Percentiles rank a stretch among this genome's conserved stretches.
Evolutionary conservation across 2,113 vertebrate genomes (phyloP).

Genomic region (Syngnathus typhle): DNA sequence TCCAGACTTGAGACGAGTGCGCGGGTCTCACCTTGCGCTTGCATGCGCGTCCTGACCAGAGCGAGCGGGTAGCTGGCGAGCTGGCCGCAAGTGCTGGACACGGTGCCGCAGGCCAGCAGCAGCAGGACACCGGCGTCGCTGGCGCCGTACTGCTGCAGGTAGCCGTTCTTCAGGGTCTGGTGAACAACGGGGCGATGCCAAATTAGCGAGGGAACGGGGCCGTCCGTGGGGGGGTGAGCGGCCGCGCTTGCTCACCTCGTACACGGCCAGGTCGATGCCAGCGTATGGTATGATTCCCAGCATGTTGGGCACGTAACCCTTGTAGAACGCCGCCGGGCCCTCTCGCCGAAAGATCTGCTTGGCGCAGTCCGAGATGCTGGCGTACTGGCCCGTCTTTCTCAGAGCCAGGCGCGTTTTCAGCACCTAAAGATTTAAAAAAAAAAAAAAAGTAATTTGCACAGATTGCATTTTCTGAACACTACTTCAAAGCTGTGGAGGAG

Average conservation of each 20-base stretch:
- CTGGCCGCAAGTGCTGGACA: slow-evolving; percentile 93
- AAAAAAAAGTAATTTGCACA: too few relatives aligned
- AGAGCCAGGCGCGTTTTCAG: slow-evolving; percentile 90
- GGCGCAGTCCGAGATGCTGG: slow-evolving; percentile 84
- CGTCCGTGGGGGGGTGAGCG: neutral
- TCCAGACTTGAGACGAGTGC: neutral
- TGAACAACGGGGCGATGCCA: neutral
- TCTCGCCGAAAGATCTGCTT: slow-evolving; percentile 82
- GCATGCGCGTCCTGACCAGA: slow-evolving; percentile 92
- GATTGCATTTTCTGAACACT: too few relatives aligned
- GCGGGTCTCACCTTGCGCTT: slow-evolving; percentile 84
- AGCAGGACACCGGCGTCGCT: slow-evolving; percentile 83
- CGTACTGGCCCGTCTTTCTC: slow-evolving; percentile 84
- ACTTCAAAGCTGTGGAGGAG: too few relatives aligned
- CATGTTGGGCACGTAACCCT: slow-evolving; percentile 94
- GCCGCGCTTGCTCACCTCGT: slow-evolving; percentile 75
- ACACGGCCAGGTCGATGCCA: slow-evolving; percentile 91
- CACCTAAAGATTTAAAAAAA: slow-evolving; percentile 66
- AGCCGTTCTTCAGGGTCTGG: slow-evolving; percentile 88
- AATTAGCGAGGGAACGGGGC: neutral
- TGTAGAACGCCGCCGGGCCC: slow-evolving; percentile 86
- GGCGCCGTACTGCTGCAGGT: slow-evolving; percentile 82
- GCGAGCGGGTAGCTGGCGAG: slow-evolving; percentile 93
- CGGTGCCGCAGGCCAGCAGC: slow-evolving; percentile 88
- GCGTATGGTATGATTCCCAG: slow-evolving; percentile 94